Evolutionary conservation across 2,797 vertebrate genomes (phyloP), one percentile per base, ranked within the genome.

Genomic region (Poecilia velifera): DNA sequence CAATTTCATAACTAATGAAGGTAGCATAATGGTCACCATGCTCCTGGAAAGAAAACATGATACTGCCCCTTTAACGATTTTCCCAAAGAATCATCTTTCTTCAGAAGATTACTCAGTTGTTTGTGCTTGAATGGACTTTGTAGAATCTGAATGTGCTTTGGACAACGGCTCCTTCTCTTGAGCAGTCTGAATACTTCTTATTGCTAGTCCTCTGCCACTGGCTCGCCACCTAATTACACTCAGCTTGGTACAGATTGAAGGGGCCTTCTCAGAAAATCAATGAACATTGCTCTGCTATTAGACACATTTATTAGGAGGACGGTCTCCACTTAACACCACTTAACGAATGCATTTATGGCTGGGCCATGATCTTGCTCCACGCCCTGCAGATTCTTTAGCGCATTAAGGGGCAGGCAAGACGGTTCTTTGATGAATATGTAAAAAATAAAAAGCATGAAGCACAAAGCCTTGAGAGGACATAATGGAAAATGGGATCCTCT

Each of bases 271-370:
- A 57, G 78, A 75, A 70, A 80, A 80, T 80, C 78, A 71, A 75
- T 80, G 31, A 25, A 46, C 62, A 75, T 46, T 74, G 74, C 73
- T 70, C 12, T 36, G 49, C 57, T 49, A 51, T 74, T 66, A 68
- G 72, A 64, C 36, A 74, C 59, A 73, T 79, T 68, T 68, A 64
- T 79, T 66, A 74, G 36, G 46, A 74, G 45, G 78, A 45, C 22
- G 51, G 13, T 55, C 78, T 80, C 73, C 78, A 80, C 78, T 70
- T 75, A 80, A 55, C 64, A 57, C 39, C 8, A 46, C 47, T 71
- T 75, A 57, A 28, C 49, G 74, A 57, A 57, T 53, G 5, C 49
- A 59, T 57, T 68, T 71, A 46, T 80, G 49, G 16, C 62, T 7
- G 49, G 41, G 78, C 20, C 47, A 7, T 68, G 62, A 74, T 36